Evolutionary conservation across 2,888 invertebrate genomes (phyloP).

Genomic region (Eulithis prunata): DNA sequence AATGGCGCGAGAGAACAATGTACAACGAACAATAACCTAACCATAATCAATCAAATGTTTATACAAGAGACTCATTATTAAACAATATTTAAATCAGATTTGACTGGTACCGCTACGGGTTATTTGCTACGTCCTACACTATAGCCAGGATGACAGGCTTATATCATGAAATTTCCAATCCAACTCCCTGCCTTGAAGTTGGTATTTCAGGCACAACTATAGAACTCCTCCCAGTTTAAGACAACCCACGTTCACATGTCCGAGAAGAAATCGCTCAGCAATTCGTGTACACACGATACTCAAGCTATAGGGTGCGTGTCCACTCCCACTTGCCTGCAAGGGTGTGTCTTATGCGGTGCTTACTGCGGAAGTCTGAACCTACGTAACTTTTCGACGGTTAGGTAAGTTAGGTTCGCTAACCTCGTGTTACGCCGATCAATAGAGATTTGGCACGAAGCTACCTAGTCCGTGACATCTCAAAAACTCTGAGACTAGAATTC

Average conservation of each 20-base stretch:
- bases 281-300: too few species aligned
- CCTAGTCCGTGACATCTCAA: constrained; percentile 15
- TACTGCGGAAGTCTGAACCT: constrained; percentile 16
- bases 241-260: too few species aligned
- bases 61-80: constrained; percentile 19
- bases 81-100: neutral
- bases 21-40: constrained; percentile 18
- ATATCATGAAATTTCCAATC: too few species aligned
- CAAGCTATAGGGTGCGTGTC: neutral
- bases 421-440: constrained; percentile 20
- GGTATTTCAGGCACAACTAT: too few species aligned
- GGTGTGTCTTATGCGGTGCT: constrained; percentile 9
- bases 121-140: too few species aligned
- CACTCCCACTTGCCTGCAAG: constrained; percentile 2
- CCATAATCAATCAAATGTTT: constrained; percentile 29
- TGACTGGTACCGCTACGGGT: constrained; percentile 4
- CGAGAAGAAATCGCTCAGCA: too few species aligned
- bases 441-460: constrained; percentile 17
- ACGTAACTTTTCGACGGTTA: constrained; percentile 19
- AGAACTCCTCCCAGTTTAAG: too few species aligned
- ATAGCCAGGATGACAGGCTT: too few species aligned
- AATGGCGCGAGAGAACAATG: constrained; percentile 33
- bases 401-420: constrained; percentile 18
- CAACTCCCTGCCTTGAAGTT: too few species aligned
- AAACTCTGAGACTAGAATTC: neutral